Percentiles rank a stretch among this genome's conserved stretches.
Evolutionary conservation across 2,797 vertebrate species (phyloP).

Genomic region (Crenuchus spilurus): DNA sequence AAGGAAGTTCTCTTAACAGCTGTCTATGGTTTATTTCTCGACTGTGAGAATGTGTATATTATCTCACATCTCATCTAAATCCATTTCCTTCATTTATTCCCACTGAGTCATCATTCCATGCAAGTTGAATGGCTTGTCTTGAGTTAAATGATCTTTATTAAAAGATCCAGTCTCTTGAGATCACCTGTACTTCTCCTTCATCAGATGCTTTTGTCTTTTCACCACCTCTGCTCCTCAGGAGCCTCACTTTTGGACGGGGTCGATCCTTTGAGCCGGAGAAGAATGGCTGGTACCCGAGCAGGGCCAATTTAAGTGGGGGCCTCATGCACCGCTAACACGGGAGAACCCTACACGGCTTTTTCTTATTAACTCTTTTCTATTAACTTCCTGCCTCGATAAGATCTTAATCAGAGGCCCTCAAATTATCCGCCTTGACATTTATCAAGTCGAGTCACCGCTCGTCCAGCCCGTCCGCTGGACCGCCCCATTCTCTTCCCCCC

Average conservation of each 20-base stretch:
- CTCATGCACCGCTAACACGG: slow-evolving; percentile 29
- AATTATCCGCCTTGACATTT: slow-evolving; percentile 87
- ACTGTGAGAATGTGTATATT: too few relatives aligned
- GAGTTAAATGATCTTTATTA: slow-evolving; percentile 19
- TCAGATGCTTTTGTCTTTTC: slow-evolving; percentile 8
- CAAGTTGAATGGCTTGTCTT: not conserved
- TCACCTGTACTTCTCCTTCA: slow-evolving; percentile 51
- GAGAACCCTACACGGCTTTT: slow-evolving; percentile 72
- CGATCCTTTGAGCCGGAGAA: slow-evolving; percentile 47
- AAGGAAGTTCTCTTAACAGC: too few relatives aligned
- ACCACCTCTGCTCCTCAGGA: not conserved
- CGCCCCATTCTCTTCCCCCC: slow-evolving; percentile 75
- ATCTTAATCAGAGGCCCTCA: slow-evolving; percentile 87
- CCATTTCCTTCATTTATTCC: too few relatives aligned
- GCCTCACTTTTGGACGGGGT: slow-evolving; percentile 3
- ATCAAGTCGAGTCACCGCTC: slow-evolving; percentile 80
- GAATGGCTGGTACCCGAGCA: slow-evolving; percentile 60
- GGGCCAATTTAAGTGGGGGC: slow-evolving; percentile 51
- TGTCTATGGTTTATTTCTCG: too few relatives aligned
- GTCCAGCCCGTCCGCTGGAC: slow-evolving; percentile 71
- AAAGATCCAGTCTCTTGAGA: slow-evolving; percentile 16
- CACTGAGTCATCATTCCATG: not conserved
- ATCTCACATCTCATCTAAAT: too few relatives aligned
- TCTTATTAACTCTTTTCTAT: slow-evolving; percentile 81
- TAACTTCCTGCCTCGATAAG: slow-evolving; percentile 89